A percentile compares a stretch with the other conserved stretches of the same genome.
phyloP scores from a whole-genome alignment of 1,140 invertebrate species.

The Parasteatoda tepidariorum region DNA sequence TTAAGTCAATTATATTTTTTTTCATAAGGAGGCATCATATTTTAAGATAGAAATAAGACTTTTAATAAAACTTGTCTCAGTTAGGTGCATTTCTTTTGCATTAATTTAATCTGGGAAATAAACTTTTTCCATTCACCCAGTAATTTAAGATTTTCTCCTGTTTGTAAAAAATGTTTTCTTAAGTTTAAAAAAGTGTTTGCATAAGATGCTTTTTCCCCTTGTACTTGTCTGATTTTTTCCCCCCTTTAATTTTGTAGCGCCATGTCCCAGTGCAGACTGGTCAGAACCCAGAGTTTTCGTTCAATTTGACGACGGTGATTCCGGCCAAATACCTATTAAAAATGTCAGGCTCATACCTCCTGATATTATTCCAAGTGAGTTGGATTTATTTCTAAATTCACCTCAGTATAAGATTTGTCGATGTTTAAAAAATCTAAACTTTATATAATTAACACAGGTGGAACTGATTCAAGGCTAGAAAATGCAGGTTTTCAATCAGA shows the following conservation, averaged over 20 bases:
- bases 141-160: too few relatives aligned
- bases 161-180: too few relatives aligned
- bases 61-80: too few relatives aligned
- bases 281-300: slow-evolving; percentile 76
- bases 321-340: slow-evolving; percentile 87
- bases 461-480: background rate
- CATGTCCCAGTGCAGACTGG: slow-evolving; percentile 54
- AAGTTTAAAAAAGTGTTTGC: too few relatives aligned
- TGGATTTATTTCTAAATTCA: background rate
- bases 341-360: slow-evolving; percentile 88
- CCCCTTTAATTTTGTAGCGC: slow-evolving; percentile 44
- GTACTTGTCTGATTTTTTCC: too few relatives aligned
- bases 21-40: too few relatives aligned
- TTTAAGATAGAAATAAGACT: too few relatives aligned
- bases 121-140: too few relatives aligned
- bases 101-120: too few relatives aligned
- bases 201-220: too few relatives aligned
- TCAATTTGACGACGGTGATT: slow-evolving; percentile 96
- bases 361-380: slow-evolving; percentile 68
- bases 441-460: background rate
- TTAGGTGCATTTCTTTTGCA: too few relatives aligned
- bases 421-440: background rate
- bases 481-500: background rate
- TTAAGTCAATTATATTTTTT: too few relatives aligned
- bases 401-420: background rate